phyloP scores from a whole-genome alignment of 2,888 invertebrate genomes.

The Eutolmus rufibarbis region DNA sequence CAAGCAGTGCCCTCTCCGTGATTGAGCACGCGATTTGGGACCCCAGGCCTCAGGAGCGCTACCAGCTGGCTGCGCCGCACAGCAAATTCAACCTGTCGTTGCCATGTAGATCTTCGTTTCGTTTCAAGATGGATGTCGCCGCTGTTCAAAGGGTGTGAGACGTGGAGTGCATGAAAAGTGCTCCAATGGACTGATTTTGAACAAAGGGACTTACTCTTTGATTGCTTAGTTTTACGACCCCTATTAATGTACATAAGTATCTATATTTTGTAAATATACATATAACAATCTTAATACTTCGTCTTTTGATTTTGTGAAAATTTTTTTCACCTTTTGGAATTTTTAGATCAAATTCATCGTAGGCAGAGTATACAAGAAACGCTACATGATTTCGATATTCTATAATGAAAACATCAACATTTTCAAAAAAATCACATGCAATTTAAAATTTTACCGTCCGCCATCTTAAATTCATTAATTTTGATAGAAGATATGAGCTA shows the following conservation, averaged over 20 bases:
- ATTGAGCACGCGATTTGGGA: slow-evolving; percentile 71
- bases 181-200: slow-evolving; percentile 44
- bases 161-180: slow-evolving; percentile 41
- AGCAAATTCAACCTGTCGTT: slow-evolving; percentile 61
- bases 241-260: slow-evolving; percentile 33
- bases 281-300: background rate
- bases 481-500: no score
- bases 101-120: slow-evolving; percentile 62
- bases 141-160: slow-evolving; percentile 46
- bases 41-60: slow-evolving; percentile 66
- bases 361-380: no score
- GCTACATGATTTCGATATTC: no score
- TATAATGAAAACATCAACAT: no score
- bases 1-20: slow-evolving; percentile 68
- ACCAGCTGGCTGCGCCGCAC: slow-evolving; percentile 58
- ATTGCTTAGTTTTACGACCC: background rate
- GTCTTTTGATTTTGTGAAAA: background rate
- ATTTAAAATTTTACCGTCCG: no score
- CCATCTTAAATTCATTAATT: no score
- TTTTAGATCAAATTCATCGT: no score
- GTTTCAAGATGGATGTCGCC: slow-evolving; percentile 50
- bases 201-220: background rate
- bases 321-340: no score
- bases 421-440: no score
- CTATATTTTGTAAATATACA: slow-evolving; percentile 32